phyloP scores from a whole-genome alignment of 1,140 invertebrate species.

The Apis dorsata region DNA sequence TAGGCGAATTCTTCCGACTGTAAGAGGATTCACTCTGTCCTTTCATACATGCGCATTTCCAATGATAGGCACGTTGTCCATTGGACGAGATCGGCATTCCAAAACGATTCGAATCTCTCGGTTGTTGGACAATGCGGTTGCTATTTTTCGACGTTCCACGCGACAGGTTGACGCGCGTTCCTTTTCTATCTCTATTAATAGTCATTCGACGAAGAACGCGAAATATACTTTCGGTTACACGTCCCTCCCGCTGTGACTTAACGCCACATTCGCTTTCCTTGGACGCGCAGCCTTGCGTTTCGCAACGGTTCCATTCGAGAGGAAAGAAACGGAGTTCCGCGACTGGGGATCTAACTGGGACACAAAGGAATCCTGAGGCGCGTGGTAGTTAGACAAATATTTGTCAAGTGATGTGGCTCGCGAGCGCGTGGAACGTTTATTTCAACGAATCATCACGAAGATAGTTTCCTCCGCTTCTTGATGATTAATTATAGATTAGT shows the following conservation, averaged over 20 bases:
- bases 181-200: conserved; percentile 30
- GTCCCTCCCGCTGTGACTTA: background rate
- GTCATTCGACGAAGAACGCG: background rate
- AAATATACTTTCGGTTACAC: conserved; percentile 27
- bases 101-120: background rate
- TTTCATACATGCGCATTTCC: background rate
- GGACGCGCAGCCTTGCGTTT: background rate
- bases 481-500: too few species aligned
- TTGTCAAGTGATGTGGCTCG: background rate
- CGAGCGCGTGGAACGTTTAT: background rate
- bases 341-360: background rate
- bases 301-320: conserved; percentile 8
- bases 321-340: background rate
- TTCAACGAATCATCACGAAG: background rate
- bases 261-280: conserved; percentile 27
- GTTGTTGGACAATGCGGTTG: background rate
- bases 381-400: background rate
- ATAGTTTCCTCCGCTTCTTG: too few species aligned
- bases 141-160: conserved; percentile 15
- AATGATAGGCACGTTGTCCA: background rate
- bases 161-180: background rate
- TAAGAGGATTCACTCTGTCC: too few species aligned
- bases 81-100: conserved; percentile 19
- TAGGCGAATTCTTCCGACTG: too few species aligned
- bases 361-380: conserved; percentile 7